Conservation (phyloP, 2,888 invertebrate species). For the Polymixis flavicincta region DNA sequence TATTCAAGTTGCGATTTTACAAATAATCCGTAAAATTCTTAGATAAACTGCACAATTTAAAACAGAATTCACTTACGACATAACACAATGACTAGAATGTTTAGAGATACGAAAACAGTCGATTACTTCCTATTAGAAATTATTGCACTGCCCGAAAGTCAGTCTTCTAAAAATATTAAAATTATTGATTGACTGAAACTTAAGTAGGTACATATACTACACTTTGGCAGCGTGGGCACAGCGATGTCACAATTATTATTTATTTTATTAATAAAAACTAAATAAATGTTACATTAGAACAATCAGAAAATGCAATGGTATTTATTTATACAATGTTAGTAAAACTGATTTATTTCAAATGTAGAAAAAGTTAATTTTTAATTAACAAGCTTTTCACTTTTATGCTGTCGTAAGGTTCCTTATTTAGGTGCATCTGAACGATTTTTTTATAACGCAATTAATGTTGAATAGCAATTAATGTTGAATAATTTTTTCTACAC, state of each 20-base stretch:
- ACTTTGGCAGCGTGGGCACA: conserved; percentile 66
- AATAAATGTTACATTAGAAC: conserved; percentile 41
- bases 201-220: conserved; percentile 48
- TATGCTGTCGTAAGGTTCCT: not conserved
- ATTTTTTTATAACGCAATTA: not conserved
- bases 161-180: conserved; percentile 77
- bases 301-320: conserved; percentile 59
- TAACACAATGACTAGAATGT: conserved; percentile 63
- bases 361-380: conserved; percentile 13
- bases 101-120: conserved; percentile 50
- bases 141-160: conserved; percentile 89
- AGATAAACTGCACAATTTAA: conserved; percentile 4
- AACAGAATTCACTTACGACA: conserved; percentile 53
- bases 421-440: not conserved
- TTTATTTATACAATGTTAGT: conserved; percentile 62
- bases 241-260: conserved; percentile 43
- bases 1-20: not conserved
- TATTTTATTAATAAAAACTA: conserved; percentile 45
- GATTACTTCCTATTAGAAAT: conserved; percentile 48
- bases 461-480: not conserved
- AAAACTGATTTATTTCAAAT: conserved; percentile 44
- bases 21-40: conserved; percentile 42
- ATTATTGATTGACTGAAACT: conserved; percentile 46
- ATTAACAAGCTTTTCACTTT: not conserved
- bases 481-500: conserved; percentile 23